Evolutionary conservation across 1,140 invertebrate genomes (phyloP), one percentile per base, ranked within the genome.

Genomic region (Pomacea maculata): DNA sequence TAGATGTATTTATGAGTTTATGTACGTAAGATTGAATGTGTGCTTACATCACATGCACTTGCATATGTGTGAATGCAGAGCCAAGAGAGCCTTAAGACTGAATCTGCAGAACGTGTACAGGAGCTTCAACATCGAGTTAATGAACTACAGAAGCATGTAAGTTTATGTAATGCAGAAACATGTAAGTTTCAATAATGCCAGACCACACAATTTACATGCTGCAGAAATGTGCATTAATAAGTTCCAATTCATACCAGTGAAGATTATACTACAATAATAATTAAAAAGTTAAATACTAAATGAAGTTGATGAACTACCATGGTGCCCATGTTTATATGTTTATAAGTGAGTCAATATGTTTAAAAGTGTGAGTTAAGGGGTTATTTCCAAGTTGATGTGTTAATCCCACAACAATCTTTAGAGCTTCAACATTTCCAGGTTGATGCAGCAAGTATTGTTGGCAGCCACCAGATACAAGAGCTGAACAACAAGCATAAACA

Each of bases 391-490:
- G 9, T 61, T 61, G 34, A 45, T 61, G 57, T 14, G 8, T 61
- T 1, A 61, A 61, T 45, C 34, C 34, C 34, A 45, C 6, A 6
- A 45, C 34, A 45, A 45, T 45, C 34, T 45, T 45, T 1, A 45
- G 34, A 45, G 57, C 57, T 61, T 11, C 0, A 17, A 6, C 1
- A 45, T 19, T 73, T 77, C 1, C 75, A 89, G 88, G 83, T 89
- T 71, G 83, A 87, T 84, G 87, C 87, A 29, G 83, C 87, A 55
- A 87, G 80, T 70, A 86, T 89, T 77, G 87, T 90, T 25, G 86
- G 85, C 55, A 87, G 78, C 64, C 88, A 91, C 72, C 86, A 88
- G n/a, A 80, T 92, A 52, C 86, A 91, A 64, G 87, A 90, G 71
- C 86, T 89, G 82, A 86, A 71, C 67, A 74, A 61, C 45, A 86